phyloP scores from a whole-genome alignment of 2,888 invertebrate species.

The Leptinotarsa tumamoca region DNA sequence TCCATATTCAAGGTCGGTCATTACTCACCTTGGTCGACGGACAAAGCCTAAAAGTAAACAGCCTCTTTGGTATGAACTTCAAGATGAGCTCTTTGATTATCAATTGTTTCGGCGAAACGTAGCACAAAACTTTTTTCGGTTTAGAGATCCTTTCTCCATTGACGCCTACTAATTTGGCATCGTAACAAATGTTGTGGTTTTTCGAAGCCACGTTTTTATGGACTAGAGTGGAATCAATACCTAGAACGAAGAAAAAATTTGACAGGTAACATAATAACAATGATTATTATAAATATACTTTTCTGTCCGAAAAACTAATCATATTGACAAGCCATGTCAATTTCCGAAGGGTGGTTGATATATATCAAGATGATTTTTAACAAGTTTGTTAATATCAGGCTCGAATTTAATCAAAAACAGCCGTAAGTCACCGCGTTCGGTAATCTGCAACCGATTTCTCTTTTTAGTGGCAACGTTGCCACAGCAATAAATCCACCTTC shows the following conservation, averaged over 20 bases:
- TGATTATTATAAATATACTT: not conserved
- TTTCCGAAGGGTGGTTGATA: too few relatives aligned
- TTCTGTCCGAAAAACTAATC: not conserved
- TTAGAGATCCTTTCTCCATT: constrained; percentile 74
- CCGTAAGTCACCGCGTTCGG: too few relatives aligned
- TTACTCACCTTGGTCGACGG: constrained; percentile 89
- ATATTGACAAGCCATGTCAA: too few relatives aligned
- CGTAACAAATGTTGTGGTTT: constrained; percentile 88
- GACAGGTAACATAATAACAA: not conserved
- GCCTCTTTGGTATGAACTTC: constrained; percentile 91
- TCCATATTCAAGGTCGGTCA: not conserved
- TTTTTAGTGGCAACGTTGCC: too few relatives aligned
- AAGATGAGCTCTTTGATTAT: constrained; percentile 93
- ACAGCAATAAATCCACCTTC: too few relatives aligned
- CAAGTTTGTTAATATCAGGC: too few relatives aligned
- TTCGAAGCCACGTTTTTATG: constrained; percentile 88
- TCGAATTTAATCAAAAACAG: too few relatives aligned
- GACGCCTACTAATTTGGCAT: constrained; percentile 79
- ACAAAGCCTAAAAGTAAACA: constrained; percentile 91
- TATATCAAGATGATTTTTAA: too few relatives aligned
- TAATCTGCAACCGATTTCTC: too few relatives aligned
- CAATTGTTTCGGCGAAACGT: constrained; percentile 91
- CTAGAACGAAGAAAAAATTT: constrained; percentile 64
- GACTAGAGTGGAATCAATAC: constrained; percentile 84
- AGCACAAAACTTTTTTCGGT: constrained; percentile 89